phyloP scores from a whole-genome alignment of 1,140 invertebrate genomes.

The Papilio aristodemus region DNA sequence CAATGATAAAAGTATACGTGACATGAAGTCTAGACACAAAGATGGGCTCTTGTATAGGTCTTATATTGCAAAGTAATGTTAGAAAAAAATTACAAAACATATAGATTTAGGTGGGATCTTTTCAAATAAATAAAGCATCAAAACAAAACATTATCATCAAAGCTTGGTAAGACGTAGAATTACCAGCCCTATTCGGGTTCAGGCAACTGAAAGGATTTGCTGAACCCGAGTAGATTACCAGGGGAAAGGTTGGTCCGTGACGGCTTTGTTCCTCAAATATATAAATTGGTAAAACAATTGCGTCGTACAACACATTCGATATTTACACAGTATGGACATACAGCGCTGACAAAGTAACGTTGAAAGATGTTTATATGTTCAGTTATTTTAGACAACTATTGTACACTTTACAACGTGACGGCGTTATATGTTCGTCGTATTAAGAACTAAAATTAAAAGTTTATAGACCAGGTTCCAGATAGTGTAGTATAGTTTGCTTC shows the following conservation, averaged over 20 bases:
- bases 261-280: slow-evolving; percentile 13
- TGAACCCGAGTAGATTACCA: not conserved
- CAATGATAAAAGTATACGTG: not conserved
- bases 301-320: not conserved
- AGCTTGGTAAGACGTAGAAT: not conserved
- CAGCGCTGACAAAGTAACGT: too few species aligned
- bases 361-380: too few species aligned
- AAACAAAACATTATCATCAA: slow-evolving; percentile 10
- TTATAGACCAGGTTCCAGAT: too few species aligned
- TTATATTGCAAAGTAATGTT: not conserved
- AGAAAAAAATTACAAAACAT: too few species aligned
- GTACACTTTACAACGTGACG: too few species aligned
- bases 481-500: too few species aligned
- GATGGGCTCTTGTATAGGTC: not conserved
- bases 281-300: slow-evolving; percentile 10
- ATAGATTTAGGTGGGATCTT: not conserved
- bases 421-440: too few species aligned
- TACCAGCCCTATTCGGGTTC: not conserved
- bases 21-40: not conserved
- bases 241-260: not conserved
- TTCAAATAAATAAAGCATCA: slow-evolving; percentile 5
- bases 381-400: too few species aligned
- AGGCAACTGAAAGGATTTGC: slow-evolving; percentile 10
- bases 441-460: too few species aligned
- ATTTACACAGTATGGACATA: not conserved